Base-by-base conservation (phyloP, 1,140 invertebrate genomes). In the Hylaeus volcanicus region DNA sequence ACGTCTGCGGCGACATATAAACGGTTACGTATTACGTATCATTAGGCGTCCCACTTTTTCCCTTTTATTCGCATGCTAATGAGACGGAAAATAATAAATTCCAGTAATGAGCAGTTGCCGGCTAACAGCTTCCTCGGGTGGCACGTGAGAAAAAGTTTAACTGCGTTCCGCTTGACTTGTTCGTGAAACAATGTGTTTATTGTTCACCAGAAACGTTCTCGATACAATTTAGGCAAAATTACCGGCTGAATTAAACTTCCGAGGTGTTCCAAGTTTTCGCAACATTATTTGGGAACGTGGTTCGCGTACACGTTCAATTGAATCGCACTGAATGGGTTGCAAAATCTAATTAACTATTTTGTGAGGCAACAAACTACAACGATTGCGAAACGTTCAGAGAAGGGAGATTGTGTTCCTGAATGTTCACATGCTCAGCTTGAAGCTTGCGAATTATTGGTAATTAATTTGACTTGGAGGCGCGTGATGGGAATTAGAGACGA, bases 101-200 rank as follows among this genome's bases (percentile, higher is more conserved):
- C 43, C 37, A 63, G 26, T 83, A 83, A 85, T 45, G 55, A 85
- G 53, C 66, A 39, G 45, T 58, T 12, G 6, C 5, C 41, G 48
- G 55, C 70, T 79, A 75, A 79, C 71, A 56, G 74, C 63, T 79
- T 83, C 83, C 81, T 55, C 12, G 26, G 26, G 53, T 43, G 68
- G 14, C 75, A 85, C 66, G 83, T 85, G 83, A 73, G 83, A 85
- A 79, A 63, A 60, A 43, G 55, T 70, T 74, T 65, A 74, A 66
- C 43, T 66, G 75, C 65, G 55, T 74, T 79, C 69, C 58, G 72
- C 48, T 39, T 60, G 74, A 69, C 65, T 77, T 53, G 15, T 68
- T 60, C 74, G 43, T 55, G 53, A 41, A 11, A 69, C 65, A 78
- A 74, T 64, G 53, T 55, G 74, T 79, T 78, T 82, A 69, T 81